Conservation (phyloP, 2,797 vertebrate genomes). For the Lateolabrax maculatus region DNA sequence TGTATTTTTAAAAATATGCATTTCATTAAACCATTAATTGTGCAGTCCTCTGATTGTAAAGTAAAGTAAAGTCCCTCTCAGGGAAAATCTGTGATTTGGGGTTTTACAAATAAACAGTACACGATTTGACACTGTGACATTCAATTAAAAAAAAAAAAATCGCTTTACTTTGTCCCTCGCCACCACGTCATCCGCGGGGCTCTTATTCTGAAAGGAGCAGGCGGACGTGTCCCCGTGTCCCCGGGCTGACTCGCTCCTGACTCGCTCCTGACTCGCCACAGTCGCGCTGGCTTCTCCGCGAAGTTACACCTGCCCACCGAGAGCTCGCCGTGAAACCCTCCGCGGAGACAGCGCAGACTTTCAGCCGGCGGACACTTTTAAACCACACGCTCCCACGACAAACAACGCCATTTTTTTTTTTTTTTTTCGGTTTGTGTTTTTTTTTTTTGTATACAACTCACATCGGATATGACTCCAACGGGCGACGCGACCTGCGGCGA, state of each 20-base stretch:
- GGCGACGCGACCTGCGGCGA: constrained; percentile 38
- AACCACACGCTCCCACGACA: neutral
- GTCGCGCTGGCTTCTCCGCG: constrained; percentile 35
- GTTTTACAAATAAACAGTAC: neutral
- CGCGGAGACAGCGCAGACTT: neutral
- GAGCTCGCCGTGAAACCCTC: neutral
- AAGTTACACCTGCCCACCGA: constrained; percentile 48
- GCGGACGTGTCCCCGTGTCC: neutral
- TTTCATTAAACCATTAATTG: too few species aligned
- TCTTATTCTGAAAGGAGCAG: constrained; percentile 53
- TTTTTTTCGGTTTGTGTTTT: too few species aligned
- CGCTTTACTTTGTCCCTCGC: too few species aligned
- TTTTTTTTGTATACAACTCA: neutral
- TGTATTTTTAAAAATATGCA: neutral
- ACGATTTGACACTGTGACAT: neutral
- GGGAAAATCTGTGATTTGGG: neutral
- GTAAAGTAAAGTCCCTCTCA: too few species aligned
- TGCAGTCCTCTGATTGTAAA: too few species aligned
- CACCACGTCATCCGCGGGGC: too few species aligned
- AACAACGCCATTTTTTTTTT: constrained; percentile 6
- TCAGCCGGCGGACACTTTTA: neutral
- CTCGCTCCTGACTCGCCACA: constrained; percentile 38
- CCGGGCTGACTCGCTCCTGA: neutral
- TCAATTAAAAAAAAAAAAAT: too few species aligned
- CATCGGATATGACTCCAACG: constrained; percentile 25